phyloP scores from a whole-genome alignment of 2,113 vertebrate species.

The Stegostoma tigrinum region DNA sequence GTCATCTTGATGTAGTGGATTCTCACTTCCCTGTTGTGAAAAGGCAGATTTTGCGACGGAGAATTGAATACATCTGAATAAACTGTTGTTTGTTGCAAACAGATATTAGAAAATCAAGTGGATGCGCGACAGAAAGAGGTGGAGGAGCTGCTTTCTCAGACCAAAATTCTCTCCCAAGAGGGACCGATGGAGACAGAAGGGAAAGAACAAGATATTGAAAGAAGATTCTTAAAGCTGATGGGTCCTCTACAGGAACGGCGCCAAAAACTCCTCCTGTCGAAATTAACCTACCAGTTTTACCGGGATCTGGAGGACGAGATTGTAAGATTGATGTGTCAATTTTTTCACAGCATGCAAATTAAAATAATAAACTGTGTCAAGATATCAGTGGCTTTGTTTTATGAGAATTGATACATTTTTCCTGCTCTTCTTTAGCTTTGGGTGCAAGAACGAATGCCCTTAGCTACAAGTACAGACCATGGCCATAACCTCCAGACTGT shows the following conservation, averaged over 20 bases:
- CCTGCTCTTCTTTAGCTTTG: slow-evolving; percentile 64
- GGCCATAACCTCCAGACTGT: slow-evolving; percentile 80
- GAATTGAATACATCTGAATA: neutral
- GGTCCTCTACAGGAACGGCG: slow-evolving; percentile 68
- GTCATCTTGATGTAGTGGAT: neutral
- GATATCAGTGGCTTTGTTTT: neutral
- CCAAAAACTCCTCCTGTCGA: slow-evolving; percentile 70
- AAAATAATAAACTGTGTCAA: neutral
- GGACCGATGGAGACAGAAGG: slow-evolving; percentile 57
- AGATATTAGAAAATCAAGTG: slow-evolving; percentile 89
- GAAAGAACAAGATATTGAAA: slow-evolving; percentile 64
- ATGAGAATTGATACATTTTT: slow-evolving; percentile 26
- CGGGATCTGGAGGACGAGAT: slow-evolving; percentile 84
- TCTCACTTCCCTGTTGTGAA: neutral
- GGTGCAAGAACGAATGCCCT: slow-evolving; percentile 82
- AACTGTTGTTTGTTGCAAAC: slow-evolving; percentile 12
- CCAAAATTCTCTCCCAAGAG: slow-evolving; percentile 49
- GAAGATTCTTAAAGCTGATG: slow-evolving; percentile 69
- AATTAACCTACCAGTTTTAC: slow-evolving; percentile 75
- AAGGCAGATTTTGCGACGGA: neutral
- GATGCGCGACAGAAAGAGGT: slow-evolving; percentile 68
- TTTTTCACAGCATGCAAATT: neutral
- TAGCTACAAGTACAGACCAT: slow-evolving; percentile 71
- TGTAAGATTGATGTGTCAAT: slow-evolving; percentile 52
- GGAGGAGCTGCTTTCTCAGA: slow-evolving; percentile 66